Evolutionary conservation across 1,140 invertebrate genomes (phyloP).

Genomic region (Drosophila nigrodunni): DNA sequence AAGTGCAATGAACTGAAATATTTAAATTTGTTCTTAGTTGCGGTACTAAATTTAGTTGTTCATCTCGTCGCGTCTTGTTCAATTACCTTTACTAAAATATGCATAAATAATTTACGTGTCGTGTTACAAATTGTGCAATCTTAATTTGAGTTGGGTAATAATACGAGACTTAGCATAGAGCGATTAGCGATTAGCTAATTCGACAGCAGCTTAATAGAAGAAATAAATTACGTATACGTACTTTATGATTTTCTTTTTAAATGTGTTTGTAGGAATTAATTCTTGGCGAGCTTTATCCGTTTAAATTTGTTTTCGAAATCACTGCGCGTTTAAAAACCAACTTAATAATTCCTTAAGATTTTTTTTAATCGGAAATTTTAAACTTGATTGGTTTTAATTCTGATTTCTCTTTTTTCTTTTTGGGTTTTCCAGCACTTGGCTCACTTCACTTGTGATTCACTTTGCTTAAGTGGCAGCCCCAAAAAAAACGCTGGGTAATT

Average conservation of each 20-base stretch:
- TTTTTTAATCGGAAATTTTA: constrained; percentile 11
- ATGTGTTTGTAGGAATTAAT: constrained; percentile 18
- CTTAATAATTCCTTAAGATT: constrained; percentile 15
- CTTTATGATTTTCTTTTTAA: constrained; percentile 23
- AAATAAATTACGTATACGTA: constrained; percentile 61
- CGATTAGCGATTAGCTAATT: constrained; percentile 15
- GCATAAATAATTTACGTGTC: constrained; percentile 3
- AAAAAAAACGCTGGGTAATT: constrained; percentile 44
- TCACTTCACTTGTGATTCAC: constrained; percentile 72
- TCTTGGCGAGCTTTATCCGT: constrained; percentile 15
- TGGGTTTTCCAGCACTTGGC: constrained; percentile 59
- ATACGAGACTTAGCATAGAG: constrained; percentile 8
- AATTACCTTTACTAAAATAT: constrained; percentile 12
- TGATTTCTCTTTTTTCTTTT: constrained; percentile 9
- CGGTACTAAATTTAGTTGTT: neutral
- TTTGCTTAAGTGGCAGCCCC: constrained; percentile 52
- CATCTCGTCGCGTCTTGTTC: neutral
- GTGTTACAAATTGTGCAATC: constrained; percentile 16
- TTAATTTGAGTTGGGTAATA: neutral
- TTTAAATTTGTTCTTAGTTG: constrained; percentile 2
- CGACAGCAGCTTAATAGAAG: neutral
- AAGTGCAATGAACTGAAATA: constrained; percentile 9
- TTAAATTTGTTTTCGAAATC: constrained; percentile 9
- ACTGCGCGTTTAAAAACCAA: constrained; percentile 24
- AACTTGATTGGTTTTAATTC: constrained; percentile 21